Evolutionary conservation across 1,140 invertebrate genomes (phyloP).

Genomic region (Varroa destructor): DNA sequence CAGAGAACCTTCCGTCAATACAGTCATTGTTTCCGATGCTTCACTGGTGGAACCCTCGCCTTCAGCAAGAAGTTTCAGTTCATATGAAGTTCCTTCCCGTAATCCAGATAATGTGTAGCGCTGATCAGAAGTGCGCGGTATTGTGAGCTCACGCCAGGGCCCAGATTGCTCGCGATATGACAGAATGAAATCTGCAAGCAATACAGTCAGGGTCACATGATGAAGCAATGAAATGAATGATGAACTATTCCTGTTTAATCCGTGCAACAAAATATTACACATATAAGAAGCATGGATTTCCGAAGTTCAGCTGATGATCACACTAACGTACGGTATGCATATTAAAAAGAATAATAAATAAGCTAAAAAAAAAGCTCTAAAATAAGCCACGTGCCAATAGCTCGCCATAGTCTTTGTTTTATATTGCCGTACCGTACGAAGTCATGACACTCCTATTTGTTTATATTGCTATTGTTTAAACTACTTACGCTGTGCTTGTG

Average conservation of each 20-base stretch:
- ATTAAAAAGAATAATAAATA: no score
- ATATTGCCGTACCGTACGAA: no score
- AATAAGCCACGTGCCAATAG: no score
- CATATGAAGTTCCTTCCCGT: conserved; percentile 34
- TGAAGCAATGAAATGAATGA: not conserved
- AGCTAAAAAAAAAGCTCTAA: no score
- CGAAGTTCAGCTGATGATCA: no score
- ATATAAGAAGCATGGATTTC: not conserved
- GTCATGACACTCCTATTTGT: no score
- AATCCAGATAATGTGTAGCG: conserved; percentile 33
- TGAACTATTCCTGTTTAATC: not conserved
- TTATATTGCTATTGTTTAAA: no score
- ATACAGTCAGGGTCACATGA: not conserved
- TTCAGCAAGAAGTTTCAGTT: conserved; percentile 34
- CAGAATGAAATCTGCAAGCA: conserved; percentile 34
- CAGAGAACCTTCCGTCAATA: conserved; percentile 34
- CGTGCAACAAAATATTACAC: conserved; percentile 9
- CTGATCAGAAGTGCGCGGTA: conserved; percentile 32
- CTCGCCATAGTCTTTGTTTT: no score
- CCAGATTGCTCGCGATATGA: conserved; percentile 36
- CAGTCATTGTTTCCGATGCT: conserved; percentile 34
- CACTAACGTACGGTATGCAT: no score
- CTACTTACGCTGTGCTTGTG: conserved; percentile 7
- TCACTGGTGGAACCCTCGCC: conserved; percentile 34
- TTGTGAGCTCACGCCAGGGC: conserved; percentile 35